Evolutionary conservation across 2,113 vertebrate genomes (phyloP), one percentile per base, ranked within the genome.

Genomic region (Bombycilla garrulus): DNA sequence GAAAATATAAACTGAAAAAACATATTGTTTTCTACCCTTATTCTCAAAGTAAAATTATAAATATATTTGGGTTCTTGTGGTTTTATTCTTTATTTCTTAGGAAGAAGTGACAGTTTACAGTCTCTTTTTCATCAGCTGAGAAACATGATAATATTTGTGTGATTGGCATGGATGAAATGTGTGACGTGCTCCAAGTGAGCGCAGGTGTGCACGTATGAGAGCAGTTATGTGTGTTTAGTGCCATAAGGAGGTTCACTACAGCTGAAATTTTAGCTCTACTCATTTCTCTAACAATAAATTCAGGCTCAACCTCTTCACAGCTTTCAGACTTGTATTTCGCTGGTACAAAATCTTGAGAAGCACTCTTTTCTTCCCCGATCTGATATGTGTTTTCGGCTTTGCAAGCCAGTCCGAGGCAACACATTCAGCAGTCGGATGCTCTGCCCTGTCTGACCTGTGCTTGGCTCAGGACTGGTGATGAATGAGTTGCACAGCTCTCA

Each of bases 191-290:
- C 50, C 23, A 38, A 70, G 26, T 31, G 47, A 87, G 61, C 61
- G 40, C 4, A 15, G 33, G 15, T 28, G 3, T 16, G 5, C 29
- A n/a, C 0, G 0, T 6, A 6, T 1, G 3, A 67, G 61, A 56
- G 13, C 3, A 5, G 36, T 73, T 44, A 65, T 19, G 64, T 24
- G 24, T 56, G 18, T 76, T 91, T 64, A 58, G 71, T 56, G 10
- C 36, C 19, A 6, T 10, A 16, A 48, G 10, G 48, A 69, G 12
- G 11, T n/a, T 76, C 54, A 12, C 81, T 50, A 36, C 19, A 69
- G 21, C 44, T 15, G 48, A 76, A 31, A 61, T 60, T 96, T 69
- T 40, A 67, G 6, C 12, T 74, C 35, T 26, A 10, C 13, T 90
- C 3, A 0, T 53, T 81, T 81, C 45, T 77, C 54, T 50, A 35